Conservation (phyloP, 2,113 vertebrate species). For the Chaetorhynchus papuensis region DNA sequence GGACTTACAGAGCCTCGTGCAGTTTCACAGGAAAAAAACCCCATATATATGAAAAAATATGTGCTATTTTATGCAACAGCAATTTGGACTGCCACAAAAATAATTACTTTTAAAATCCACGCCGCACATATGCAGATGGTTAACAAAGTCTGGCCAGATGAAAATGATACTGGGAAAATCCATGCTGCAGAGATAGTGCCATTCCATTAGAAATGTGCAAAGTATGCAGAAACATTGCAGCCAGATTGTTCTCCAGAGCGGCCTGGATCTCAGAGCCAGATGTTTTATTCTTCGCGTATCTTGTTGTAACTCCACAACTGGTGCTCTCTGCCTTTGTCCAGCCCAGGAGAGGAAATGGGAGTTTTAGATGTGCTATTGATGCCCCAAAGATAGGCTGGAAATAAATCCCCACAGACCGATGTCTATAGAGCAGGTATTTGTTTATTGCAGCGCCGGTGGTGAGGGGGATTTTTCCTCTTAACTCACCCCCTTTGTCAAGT, state of each 20-base stretch:
- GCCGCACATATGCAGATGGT: conserved; percentile 50
- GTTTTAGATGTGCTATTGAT: neutral
- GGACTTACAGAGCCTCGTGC: neutral
- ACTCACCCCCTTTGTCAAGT: no score
- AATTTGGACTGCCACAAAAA: conserved; percentile 40
- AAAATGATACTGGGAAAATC: conserved; percentile 42
- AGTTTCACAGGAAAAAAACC: neutral
- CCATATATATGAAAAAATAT: neutral
- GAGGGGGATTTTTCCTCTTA: no score
- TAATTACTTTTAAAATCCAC: conserved; percentile 42
- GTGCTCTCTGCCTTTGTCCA: neutral
- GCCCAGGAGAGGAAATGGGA: neutral
- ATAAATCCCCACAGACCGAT: no score
- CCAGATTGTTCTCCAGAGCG: neutral
- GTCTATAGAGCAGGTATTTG: no score
- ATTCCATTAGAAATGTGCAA: conserved; percentile 48
- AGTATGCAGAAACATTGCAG: conserved; percentile 19
- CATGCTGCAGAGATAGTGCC: conserved; percentile 42
- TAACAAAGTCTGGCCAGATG: conserved; percentile 42
- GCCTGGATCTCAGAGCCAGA: neutral
- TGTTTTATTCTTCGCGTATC: conserved; percentile 6
- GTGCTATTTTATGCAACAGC: conserved; percentile 23
- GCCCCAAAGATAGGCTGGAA: no score
- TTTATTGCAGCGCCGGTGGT: no score
- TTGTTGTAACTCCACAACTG: neutral